A percentile compares a stretch with the other conserved stretches of the same genome.
Evolutionary conservation across 2,797 vertebrate genomes (phyloP).

Genomic region (Spizella passerina): DNA sequence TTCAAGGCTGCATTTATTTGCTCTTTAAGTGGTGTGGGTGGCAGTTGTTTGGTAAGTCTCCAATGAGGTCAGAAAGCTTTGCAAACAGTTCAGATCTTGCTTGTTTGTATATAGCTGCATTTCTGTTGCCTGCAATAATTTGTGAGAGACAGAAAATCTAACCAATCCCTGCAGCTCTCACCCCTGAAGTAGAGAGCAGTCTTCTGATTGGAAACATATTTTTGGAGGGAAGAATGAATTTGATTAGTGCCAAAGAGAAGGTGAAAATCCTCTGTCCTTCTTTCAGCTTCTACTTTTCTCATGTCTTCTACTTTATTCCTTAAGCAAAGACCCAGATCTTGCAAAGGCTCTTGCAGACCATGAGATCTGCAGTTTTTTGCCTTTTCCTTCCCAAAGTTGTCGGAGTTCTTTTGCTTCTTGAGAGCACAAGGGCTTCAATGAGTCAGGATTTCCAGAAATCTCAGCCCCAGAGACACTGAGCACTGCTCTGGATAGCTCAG

Average conservation of each 20-base stretch:
- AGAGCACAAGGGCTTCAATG: not conserved
- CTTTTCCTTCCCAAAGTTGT: not conserved
- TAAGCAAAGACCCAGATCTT: not conserved
- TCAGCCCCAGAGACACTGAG: not conserved
- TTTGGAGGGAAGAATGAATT: not conserved
- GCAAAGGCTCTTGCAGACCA: not conserved
- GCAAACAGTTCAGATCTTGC: not conserved
- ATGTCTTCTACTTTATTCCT: not conserved
- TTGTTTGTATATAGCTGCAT: not conserved
- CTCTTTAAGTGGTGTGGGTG: not conserved
- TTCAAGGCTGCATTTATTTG: constrained; percentile 26
- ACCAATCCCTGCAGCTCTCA: not conserved
- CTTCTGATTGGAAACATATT: not conserved
- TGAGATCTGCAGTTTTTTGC: not conserved
- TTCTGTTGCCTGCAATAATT: not conserved
- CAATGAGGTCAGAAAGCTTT: not conserved
- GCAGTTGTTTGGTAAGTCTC: not conserved
- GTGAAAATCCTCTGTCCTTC: not conserved
- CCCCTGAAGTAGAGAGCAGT: not conserved
- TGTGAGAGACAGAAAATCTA: not conserved
- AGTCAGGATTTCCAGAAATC: not conserved
- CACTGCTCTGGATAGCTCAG: not conserved
- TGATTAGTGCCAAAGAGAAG: not conserved
- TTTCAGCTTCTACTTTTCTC: not conserved
- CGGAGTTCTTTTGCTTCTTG: not conserved